A percentile compares a stretch with the other conserved stretches of the same genome.
Evolutionary conservation across 2,888 invertebrate species (phyloP).

Genomic region (Drosophila antonietae): DNA sequence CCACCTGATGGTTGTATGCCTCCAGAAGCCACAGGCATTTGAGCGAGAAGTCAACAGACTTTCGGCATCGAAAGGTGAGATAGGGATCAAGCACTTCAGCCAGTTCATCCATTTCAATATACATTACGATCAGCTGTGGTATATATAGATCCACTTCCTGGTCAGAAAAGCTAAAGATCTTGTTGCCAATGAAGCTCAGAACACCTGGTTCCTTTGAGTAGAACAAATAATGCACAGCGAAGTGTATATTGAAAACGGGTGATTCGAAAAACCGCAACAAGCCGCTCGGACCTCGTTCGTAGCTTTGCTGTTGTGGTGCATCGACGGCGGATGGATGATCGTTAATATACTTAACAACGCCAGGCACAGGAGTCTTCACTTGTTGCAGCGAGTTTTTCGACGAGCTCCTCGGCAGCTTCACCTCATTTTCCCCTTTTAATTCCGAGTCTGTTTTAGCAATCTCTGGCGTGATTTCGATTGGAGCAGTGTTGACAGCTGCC

Average conservation of each 20-base stretch:
- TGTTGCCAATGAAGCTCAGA: slow-evolving; percentile 98
- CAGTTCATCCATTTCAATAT: slow-evolving; percentile 98
- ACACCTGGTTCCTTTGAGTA: slow-evolving; percentile 99
- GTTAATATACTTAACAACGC: slow-evolving; percentile 84
- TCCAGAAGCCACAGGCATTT: slow-evolving; percentile 98
- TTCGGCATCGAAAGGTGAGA: slow-evolving; percentile 93
- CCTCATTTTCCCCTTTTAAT: slow-evolving; percentile 9
- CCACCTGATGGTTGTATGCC: slow-evolving; percentile 88
- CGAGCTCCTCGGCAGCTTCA: slow-evolving; percentile 72
- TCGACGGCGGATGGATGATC: slow-evolving; percentile 65
- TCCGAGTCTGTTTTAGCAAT: slow-evolving; percentile 4
- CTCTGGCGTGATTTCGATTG: slow-evolving; percentile 37
- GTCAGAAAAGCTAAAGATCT: slow-evolving; percentile 97
- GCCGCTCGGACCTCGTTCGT: slow-evolving; percentile 83
- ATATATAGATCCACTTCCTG: slow-evolving; percentile 98
- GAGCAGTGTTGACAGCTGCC: slow-evolving; percentile 70
- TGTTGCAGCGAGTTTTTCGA: slow-evolving; percentile 82
- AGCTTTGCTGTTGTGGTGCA: slow-evolving; percentile 67
- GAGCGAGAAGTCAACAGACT: slow-evolving; percentile 97
- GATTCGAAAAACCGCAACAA: slow-evolving; percentile 94
- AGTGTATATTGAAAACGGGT: slow-evolving; percentile 98
- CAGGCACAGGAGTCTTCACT: slow-evolving; percentile 84
- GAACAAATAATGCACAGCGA: slow-evolving; percentile 98
- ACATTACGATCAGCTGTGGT: slow-evolving; percentile 99
- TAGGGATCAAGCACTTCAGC: slow-evolving; percentile 96